Evolutionary conservation across 2,113 vertebrate genomes (phyloP).

Genomic region (Halichoeres trimaculatus): DNA sequence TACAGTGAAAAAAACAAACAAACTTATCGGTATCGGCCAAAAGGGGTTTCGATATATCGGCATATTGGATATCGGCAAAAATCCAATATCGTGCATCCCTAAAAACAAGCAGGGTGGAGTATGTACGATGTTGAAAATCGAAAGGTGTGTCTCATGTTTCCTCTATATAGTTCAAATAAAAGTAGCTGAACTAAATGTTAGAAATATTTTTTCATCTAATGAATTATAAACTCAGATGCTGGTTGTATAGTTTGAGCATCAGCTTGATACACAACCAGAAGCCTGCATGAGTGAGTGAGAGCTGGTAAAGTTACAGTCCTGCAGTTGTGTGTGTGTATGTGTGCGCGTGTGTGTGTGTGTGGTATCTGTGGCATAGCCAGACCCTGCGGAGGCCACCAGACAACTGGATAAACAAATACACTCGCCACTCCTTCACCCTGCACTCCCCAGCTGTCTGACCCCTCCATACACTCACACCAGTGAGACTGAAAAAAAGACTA

Average conservation of each 20-base stretch:
- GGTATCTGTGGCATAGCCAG: slow-evolving; percentile 38
- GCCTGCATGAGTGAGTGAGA: slow-evolving; percentile 6
- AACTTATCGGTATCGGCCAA: no score
- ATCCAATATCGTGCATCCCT: no score
- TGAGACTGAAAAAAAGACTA: slow-evolving; percentile 25
- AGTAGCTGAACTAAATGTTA: no score
- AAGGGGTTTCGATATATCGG: no score
- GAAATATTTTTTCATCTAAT: no score
- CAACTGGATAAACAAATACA: slow-evolving; percentile 73
- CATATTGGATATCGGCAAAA: no score
- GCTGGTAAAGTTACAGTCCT: not conserved
- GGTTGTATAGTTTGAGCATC: not conserved
- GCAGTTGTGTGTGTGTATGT: slow-evolving; percentile 14
- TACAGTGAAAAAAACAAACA: no score
- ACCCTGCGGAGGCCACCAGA: slow-evolving; percentile 41
- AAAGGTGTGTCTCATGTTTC: not conserved
- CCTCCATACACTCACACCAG: slow-evolving; percentile 23
- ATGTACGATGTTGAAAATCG: no score
- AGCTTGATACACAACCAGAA: slow-evolving; percentile 16
- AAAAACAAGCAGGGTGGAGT: no score
- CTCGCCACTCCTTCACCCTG: not conserved
- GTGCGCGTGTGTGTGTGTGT: slow-evolving; percentile 42
- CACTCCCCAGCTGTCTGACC: slow-evolving; percentile 50
- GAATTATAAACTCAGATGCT: not conserved
- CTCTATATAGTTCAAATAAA: no score